Evolutionary conservation across 23 tunicate species (phyloP).

Genomic region (Oikopleura vanhoeffeni): DNA sequence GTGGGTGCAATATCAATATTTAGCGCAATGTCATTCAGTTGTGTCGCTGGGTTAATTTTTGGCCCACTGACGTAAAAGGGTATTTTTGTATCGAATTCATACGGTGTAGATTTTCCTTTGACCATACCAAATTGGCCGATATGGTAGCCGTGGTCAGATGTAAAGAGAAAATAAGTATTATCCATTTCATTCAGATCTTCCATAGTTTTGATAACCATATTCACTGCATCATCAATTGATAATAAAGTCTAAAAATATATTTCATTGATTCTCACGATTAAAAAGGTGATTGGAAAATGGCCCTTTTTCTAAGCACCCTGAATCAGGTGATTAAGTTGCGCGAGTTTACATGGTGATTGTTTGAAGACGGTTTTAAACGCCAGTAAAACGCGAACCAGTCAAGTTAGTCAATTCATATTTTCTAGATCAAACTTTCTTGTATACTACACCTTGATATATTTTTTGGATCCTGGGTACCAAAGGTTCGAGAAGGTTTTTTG

Average conservation of each 20-base stretch:
- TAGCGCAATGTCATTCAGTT: slow-evolving; percentile 30
- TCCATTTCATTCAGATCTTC: slow-evolving; percentile 46
- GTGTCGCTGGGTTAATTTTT: slow-evolving; percentile 27
- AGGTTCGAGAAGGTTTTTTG: too few species aligned
- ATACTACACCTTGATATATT: too few species aligned
- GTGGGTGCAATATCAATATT: slow-evolving; percentile 93
- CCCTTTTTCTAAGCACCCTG: neutral
- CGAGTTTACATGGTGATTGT: too few species aligned
- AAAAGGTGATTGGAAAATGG: too few species aligned
- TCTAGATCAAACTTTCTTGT: too few species aligned
- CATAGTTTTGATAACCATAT: slow-evolving; percentile 47
- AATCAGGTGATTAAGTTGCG: neutral
- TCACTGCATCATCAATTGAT: slow-evolving; percentile 62
- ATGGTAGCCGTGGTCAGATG: slow-evolving; percentile 90
- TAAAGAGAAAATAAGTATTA: slow-evolving; percentile 61
- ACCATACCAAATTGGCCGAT: slow-evolving; percentile 86
- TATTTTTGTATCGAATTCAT: slow-evolving; percentile 73
- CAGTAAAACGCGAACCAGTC: too few species aligned
- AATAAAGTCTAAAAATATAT: slow-evolving; percentile 24
- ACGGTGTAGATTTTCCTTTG: slow-evolving; percentile 83
- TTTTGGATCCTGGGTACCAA: too few species aligned
- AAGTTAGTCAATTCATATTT: too few species aligned
- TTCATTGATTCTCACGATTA: too few species aligned
- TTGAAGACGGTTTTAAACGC: too few species aligned
- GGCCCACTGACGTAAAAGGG: slow-evolving; percentile 69